Percentiles rank a stretch among this genome's conserved stretches.
These are phyloP conservation scores for Onthophagus taurus DNA, from an alignment of 1,140 invertebrate species.

Conservation along the genomic window DNA sequence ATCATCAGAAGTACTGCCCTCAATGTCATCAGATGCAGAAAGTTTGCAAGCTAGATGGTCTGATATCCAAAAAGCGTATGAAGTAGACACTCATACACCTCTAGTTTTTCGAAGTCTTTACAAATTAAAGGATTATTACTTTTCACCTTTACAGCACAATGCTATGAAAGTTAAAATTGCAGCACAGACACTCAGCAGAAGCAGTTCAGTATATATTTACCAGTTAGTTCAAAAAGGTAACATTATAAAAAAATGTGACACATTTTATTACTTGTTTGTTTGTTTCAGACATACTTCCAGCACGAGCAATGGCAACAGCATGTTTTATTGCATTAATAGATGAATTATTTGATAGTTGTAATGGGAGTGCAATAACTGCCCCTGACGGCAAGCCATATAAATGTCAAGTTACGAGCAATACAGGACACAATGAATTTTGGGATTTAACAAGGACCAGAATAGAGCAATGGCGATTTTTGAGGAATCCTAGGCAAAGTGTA, in stretches of 20 bases:
- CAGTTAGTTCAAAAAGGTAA: no score
- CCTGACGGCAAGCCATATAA: conserved; percentile 19
- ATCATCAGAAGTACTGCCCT: conserved; percentile 1
- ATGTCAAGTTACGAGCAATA: no score
- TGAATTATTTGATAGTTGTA: conserved; percentile 20
- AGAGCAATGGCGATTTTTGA: no score
- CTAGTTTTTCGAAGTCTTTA: conserved; percentile 15
- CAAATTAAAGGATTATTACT: conserved; percentile 17
- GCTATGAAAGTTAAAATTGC: conserved; percentile 15
- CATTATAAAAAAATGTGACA: no score
- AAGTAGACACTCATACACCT: conserved; percentile 13
- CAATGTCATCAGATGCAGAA: no score
- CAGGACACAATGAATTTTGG: conserved; percentile 17
- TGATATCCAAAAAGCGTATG: conserved; percentile 12
- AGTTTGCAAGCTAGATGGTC: conserved; percentile 15
- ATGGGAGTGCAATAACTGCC: conserved; percentile 11
- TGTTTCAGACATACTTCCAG: no score
- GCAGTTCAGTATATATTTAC: conserved; percentile 15
- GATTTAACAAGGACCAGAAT: no score
- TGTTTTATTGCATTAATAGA: conserved; percentile 18
- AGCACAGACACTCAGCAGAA: conserved; percentile 15
- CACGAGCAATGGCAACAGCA: conserved; percentile 18
- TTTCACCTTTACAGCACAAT: conserved; percentile 11
- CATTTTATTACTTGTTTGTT: no score
- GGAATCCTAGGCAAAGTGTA: no score